These are phyloP conservation scores for Siniperca undulata DNA, from an alignment of 2,797 vertebrate genomes.

Conservation along the genomic window DNA sequence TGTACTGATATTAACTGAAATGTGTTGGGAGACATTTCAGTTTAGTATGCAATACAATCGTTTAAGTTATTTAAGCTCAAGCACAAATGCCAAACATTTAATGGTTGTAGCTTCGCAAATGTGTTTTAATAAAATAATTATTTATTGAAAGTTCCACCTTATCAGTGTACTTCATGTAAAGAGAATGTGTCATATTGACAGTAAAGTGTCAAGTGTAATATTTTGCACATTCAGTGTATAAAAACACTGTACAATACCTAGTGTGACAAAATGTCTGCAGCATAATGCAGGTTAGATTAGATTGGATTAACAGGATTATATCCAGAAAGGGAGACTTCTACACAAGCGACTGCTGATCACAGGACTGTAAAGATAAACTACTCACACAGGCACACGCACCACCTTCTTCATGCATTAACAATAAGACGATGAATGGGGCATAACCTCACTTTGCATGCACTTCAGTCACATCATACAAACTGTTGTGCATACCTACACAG, in stretches of 20 bases:
- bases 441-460: slow-evolving; percentile 15
- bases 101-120: neutral
- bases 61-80: neutral
- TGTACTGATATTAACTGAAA: neutral
- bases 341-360: slow-evolving; percentile 17
- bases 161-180: neutral
- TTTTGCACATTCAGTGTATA: neutral
- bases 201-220: too few species aligned
- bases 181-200: neutral
- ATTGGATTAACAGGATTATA: slow-evolving; percentile 41
- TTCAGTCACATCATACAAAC: slow-evolving; percentile 17
- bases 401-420: slow-evolving; percentile 13
- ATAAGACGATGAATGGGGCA: slow-evolving; percentile 15
- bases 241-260: slow-evolving; percentile 24
- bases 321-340: slow-evolving; percentile 24
- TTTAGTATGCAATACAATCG: neutral
- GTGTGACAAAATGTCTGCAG: slow-evolving; percentile 20
- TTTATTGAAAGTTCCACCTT: neutral
- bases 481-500: slow-evolving; percentile 9
- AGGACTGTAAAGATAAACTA: slow-evolving; percentile 14
- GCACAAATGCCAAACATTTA: neutral
- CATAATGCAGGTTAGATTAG: slow-evolving; percentile 37
- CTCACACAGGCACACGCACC: neutral
- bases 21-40: neutral
- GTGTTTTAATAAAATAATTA: neutral